Percentiles rank a stretch among this genome's conserved stretches.
Evolutionary conservation across 2,888 invertebrate species (phyloP).

Genomic region (Eupelmus urozonus): DNA sequence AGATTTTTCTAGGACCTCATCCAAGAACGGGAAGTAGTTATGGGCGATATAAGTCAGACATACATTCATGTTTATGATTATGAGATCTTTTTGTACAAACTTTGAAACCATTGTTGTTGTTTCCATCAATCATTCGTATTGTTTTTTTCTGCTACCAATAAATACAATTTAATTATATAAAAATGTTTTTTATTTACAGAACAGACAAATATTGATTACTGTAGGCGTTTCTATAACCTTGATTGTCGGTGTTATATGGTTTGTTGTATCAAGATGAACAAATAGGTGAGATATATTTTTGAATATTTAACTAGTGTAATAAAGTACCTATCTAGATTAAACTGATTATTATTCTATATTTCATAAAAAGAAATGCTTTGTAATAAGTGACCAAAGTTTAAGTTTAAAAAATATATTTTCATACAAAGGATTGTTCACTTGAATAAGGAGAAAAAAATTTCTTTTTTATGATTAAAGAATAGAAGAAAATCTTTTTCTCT

Average conservation of each 20-base stretch:
- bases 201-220: conserved; percentile 51
- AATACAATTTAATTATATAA: not conserved
- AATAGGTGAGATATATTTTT: conserved; percentile 35
- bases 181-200: too few species aligned
- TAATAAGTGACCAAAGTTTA: too few species aligned
- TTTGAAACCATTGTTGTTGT: conserved; percentile 1
- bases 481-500: too few species aligned
- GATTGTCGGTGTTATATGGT: conserved; percentile 58
- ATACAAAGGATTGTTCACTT: too few species aligned
- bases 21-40: conserved; percentile 45
- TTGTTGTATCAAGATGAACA: conserved; percentile 56
- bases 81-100: conserved; percentile 5
- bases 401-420: too few species aligned
- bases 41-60: conserved; percentile 25
- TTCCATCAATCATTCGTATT: not conserved
- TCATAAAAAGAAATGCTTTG: not conserved
- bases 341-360: not conserved
- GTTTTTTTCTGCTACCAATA: too few species aligned
- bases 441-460: too few species aligned
- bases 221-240: conserved; percentile 53
- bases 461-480: too few species aligned
- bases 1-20: conserved; percentile 40
- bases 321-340: not conserved
- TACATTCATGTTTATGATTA: conserved; percentile 25
- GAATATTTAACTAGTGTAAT: not conserved